Conservation (phyloP, 2,797 vertebrate genomes). For the Acestrorhynchus altus region DNA sequence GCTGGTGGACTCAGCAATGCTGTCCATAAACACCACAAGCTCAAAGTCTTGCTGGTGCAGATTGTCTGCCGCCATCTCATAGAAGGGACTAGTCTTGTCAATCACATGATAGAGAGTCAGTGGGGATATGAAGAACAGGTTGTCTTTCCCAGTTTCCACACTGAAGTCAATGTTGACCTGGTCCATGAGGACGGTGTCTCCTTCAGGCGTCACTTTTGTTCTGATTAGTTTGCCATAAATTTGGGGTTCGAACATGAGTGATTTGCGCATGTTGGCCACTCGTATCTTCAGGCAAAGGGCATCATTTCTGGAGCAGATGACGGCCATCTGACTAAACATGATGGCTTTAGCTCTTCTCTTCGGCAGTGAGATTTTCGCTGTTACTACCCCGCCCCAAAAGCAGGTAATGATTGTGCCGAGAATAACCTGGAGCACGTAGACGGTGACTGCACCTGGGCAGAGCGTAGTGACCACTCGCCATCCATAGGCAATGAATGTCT, state of each 20-base stretch:
- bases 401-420: conserved; percentile 91
- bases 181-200: conserved; percentile 93
- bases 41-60: conserved; percentile 90
- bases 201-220: conserved; percentile 88
- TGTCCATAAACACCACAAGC: conserved; percentile 90
- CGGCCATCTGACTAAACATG: conserved; percentile 89
- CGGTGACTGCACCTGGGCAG: conserved; percentile 86
- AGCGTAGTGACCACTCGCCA: conserved; percentile 85
- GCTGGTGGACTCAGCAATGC: conserved; percentile 91
- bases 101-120: conserved; percentile 92
- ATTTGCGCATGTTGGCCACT: conserved; percentile 93
- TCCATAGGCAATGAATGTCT: conserved; percentile 94
- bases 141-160: conserved; percentile 91
- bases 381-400: conserved; percentile 90
- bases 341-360: conserved; percentile 94
- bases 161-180: conserved; percentile 89
- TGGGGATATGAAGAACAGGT: conserved; percentile 94
- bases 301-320: conserved; percentile 88
- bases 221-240: conserved; percentile 92
- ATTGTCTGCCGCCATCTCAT: conserved; percentile 89
- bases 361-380: conserved; percentile 88
- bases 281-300: conserved; percentile 87
- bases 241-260: conserved; percentile 90
- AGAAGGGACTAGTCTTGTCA: conserved; percentile 91
- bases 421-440: conserved; percentile 90